Conservation (phyloP, 2,888 invertebrate genomes). For the Sialis lutaria region DNA sequence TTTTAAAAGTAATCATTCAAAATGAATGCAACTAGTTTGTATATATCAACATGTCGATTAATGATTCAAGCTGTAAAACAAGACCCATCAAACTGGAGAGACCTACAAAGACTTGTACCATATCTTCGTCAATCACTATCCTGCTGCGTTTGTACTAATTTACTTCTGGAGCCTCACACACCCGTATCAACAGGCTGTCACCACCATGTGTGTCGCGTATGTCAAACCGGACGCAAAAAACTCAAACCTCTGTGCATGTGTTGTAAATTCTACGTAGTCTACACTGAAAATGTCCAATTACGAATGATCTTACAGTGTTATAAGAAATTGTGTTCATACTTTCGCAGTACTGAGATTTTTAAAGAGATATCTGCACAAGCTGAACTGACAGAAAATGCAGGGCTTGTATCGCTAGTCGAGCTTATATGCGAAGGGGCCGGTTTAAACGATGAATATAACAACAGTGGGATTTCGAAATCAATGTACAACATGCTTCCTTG, state of each 20-base stretch:
- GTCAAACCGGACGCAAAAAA: constrained; percentile 70
- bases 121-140: constrained; percentile 73
- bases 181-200: constrained; percentile 65
- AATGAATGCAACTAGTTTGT: constrained; percentile 70
- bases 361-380: constrained; percentile 31
- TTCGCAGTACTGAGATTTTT: constrained; percentile 56
- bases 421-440: constrained; percentile 66
- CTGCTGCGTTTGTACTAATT: constrained; percentile 76
- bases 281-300: constrained; percentile 66
- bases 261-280: constrained; percentile 71
- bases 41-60: constrained; percentile 65
- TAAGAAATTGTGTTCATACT: constrained; percentile 71
- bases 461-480: constrained; percentile 54
- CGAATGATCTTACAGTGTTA: constrained; percentile 73
- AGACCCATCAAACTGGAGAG: constrained; percentile 58
- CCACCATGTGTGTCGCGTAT: constrained; percentile 75
- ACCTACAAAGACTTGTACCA: constrained; percentile 67
- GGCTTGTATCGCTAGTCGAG: constrained; percentile 45
- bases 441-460: constrained; percentile 59
- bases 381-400: constrained; percentile 30
- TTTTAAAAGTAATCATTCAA: constrained; percentile 4
- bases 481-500: constrained; percentile 58
- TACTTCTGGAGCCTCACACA: constrained; percentile 66
- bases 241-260: constrained; percentile 69
- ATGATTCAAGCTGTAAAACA: constrained; percentile 57